phyloP scores from a whole-genome alignment of 2,797 vertebrate species.

The Anomalospiza imberbis region DNA sequence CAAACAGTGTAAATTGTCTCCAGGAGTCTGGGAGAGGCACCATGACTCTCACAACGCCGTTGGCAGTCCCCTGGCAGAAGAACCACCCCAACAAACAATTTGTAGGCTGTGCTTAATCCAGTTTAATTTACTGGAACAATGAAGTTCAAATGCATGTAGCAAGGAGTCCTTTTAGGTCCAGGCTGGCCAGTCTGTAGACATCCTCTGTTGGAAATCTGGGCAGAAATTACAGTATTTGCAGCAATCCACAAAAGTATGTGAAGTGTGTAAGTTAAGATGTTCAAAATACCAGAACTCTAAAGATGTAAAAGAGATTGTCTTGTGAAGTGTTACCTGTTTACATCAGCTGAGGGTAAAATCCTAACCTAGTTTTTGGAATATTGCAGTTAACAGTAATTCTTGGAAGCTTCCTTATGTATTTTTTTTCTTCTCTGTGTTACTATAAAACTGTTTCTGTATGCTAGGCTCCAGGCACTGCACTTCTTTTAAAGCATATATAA shows the following conservation, averaged over 20 bases:
- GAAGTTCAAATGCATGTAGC: not conserved
- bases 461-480: not conserved
- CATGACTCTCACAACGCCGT: not conserved
- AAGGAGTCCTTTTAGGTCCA: not conserved
- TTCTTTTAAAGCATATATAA: constrained; percentile 21
- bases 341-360: not conserved
- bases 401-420: not conserved
- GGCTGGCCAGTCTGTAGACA: not conserved
- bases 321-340: not conserved
- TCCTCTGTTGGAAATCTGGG: not conserved
- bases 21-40: constrained; percentile 37
- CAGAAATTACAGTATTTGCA: not conserved
- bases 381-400: not conserved
- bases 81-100: not conserved
- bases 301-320: not conserved
- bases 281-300: not conserved
- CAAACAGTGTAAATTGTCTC: constrained; percentile 61
- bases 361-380: not conserved
- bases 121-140: not conserved
- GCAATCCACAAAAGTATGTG: not conserved
- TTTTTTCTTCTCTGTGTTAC: not conserved
- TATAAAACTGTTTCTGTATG: not conserved
- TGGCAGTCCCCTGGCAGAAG: not conserved
- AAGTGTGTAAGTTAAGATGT: not conserved
- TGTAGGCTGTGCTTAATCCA: not conserved